Evolutionary conservation across 2,888 invertebrate genomes (phyloP), one percentile per base, ranked within the genome.

Genomic region (Athrips mouffetella): DNA sequence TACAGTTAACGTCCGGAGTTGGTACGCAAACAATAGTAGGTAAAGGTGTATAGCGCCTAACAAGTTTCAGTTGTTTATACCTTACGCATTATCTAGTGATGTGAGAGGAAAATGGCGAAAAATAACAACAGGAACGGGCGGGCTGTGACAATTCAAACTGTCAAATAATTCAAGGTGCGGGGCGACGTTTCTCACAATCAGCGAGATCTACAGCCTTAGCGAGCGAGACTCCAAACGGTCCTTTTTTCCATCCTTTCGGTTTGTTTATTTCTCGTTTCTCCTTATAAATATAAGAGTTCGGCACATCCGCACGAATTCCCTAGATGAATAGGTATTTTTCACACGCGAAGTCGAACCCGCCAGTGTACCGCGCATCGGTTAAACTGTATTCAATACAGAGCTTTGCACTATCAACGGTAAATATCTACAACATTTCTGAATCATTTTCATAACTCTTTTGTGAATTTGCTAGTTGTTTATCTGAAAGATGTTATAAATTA

Each of bases 231-330:
- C 61, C 55, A 54, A 65, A 61, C 63, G 60, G 58, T 63, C 55
- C 55, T 61, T 73, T 77, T 83, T 83, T 78, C 76, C 67, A 76
- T 76, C 74, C 73, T 72, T 79, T 79, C 74, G 67, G 77, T 79
- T 85, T 82, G 80, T 85, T 85, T 84, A 85, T 84, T 81, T 77
- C 75, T 69, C 70, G 69, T 75, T 79, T 71, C 76, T 68, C 75
- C 79, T 76, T 83, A 85, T 84, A 84, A 83, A 83, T 84, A 83
- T 80, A 83, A 77, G 80, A 81, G 80, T 82, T 83, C 73, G 80
- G 79, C 75, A 80, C 76, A 76, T 76, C 69, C 67, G 69, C 74
- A 72, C 77, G 80, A 82, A 87, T 84, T 85, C 84, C 83, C 84
- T 73, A 81, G 86, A 80, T 83, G 77, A 82, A 84, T 79, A 74